Percentiles rank a stretch among this genome's conserved stretches.
Evolutionary conservation across 2,113 vertebrate genomes (phyloP).

Genomic region (Python bivittatus): DNA sequence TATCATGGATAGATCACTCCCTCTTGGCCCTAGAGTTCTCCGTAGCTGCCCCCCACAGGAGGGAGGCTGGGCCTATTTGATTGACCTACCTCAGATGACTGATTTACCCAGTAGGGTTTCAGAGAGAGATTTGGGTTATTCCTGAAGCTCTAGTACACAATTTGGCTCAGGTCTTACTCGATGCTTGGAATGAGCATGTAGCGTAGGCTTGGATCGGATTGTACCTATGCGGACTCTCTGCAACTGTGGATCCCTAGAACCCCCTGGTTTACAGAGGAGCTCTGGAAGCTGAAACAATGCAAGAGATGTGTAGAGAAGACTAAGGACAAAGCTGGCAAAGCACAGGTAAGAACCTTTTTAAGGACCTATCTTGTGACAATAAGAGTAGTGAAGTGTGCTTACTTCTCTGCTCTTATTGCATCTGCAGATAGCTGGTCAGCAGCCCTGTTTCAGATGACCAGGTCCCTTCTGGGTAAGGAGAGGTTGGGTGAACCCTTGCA

Average conservation of each 20-base stretch:
- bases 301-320: background rate
- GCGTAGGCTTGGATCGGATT: background rate
- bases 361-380: background rate
- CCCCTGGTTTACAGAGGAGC: background rate
- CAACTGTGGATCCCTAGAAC: background rate
- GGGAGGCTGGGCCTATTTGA: background rate
- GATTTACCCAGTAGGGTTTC: background rate
- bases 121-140: background rate
- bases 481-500: background rate
- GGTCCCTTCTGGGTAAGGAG: background rate
- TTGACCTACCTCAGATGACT: background rate
- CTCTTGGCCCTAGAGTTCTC: too few relatives aligned
- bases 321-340: background rate
- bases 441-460: too few relatives aligned
- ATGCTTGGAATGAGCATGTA: background rate
- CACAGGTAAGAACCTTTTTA: background rate
- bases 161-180: background rate
- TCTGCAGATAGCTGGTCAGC: background rate
- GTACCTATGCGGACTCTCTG: background rate
- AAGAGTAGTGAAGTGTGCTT: background rate
- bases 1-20: background rate
- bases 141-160: background rate
- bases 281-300: background rate
- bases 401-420: background rate
- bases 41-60: too few relatives aligned